Evolutionary conservation across 2,113 vertebrate species (phyloP), one percentile per base, ranked within the genome.

Genomic region (Callaeas wilsoni): DNA sequence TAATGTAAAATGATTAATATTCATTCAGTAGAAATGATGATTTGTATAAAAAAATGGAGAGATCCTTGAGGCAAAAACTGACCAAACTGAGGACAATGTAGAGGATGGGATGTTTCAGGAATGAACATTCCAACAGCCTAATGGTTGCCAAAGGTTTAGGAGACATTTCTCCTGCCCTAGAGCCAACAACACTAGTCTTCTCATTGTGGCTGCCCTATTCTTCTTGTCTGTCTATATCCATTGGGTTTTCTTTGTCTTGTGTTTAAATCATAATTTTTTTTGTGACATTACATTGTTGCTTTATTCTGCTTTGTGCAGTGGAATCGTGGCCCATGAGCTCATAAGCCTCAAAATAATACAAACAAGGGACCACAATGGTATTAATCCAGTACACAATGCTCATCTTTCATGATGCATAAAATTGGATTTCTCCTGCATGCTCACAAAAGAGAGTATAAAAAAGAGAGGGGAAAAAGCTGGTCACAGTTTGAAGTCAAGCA

Each of bases 111-210:
- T 73, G 14, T 82, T 75, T 75, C 50, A 90, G 53, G 41, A 64
- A 69, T 85, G 83, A 35, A 37, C 30, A 74, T 55, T 91, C 50
- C 41, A 92, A 26, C 9, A 69, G 26, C 39, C 37, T 89, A 84
- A 69, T 18, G 17, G 32, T 60, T 96, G 94, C 84, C 85, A 93
- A 82, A 89, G 26, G 13, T 82, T 94, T 94, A 82, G 81, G 44
- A 88, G 50, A 71, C 67, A 42, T 90, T 95, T 92, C 42, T 80
- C 42, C 60, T 90, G 68, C 71, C 68, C n/a, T 39, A 42, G 50
- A 90, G 77, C 26, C 13, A 63, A 41, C 50, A 86, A 7, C 27
- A 57, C 18, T 18, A 46, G 13, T 70, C 65, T 88, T 83, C 59
- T 62, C 41, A 46, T 70, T 90, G 79, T 59, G 81, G 46, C 41